These are phyloP conservation scores for Nasonia longicornis DNA, from an alignment of 1,140 invertebrate species.

Conservation along the genomic window DNA sequence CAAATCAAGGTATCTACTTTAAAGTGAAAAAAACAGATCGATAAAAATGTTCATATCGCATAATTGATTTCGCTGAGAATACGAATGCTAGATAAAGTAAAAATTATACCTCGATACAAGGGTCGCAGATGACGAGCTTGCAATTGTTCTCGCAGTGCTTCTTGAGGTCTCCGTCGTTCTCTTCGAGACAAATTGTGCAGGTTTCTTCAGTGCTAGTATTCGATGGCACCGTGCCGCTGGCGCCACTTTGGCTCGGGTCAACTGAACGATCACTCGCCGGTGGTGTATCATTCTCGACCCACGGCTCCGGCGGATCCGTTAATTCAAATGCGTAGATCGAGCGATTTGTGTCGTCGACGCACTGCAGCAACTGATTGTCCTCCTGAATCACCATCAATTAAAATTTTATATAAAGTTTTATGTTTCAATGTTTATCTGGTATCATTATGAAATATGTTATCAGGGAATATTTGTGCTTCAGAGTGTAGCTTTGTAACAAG, in stretches of 20 bases:
- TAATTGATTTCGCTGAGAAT: background rate
- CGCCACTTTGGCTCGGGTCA: conserved; percentile 55
- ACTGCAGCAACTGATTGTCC: conserved; percentile 71
- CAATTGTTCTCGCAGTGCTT: conserved; percentile 71
- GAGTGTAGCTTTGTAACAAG: conserved; percentile 65
- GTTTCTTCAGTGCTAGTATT: conserved; percentile 43
- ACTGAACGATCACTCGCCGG: conserved; percentile 50
- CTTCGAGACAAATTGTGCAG: conserved; percentile 78
- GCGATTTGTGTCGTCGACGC: conserved; percentile 71
- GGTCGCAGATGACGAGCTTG: conserved; percentile 73
- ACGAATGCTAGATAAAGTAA: background rate
- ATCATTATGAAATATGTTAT: background rate
- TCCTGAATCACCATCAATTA: conserved; percentile 64
- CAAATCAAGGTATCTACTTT: background rate
- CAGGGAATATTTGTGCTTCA: conserved; percentile 53
- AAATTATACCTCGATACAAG: conserved; percentile 73
- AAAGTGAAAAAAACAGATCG: background rate
- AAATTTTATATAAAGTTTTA: background rate
- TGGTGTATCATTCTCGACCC: conserved; percentile 52
- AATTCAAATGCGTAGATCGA: conserved; percentile 72
- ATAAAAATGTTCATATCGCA: conserved; percentile 2
- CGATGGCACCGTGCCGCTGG: conserved; percentile 42
- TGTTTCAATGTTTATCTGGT: background rate
- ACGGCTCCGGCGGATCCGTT: conserved; percentile 62
- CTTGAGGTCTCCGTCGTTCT: conserved; percentile 72